These are phyloP conservation scores for Sander vitreus DNA, from an alignment of 2,113 vertebrate genomes.

Conservation along the genomic window DNA sequence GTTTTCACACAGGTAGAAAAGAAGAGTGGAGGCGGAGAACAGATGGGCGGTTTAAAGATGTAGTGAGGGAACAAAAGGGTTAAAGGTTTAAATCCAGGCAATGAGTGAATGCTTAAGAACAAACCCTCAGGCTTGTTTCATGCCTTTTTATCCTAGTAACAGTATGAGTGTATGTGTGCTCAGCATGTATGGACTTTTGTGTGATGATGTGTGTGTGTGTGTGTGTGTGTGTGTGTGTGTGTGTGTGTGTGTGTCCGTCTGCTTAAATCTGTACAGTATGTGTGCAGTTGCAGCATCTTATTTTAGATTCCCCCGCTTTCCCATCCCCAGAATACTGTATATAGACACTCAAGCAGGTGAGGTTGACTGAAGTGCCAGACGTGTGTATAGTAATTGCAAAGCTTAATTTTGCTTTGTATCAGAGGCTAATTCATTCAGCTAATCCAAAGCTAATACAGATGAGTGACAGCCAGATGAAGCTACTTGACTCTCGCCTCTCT, in stretches of 20 bases:
- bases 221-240: neutral
- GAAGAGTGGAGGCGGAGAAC: constrained; percentile 39
- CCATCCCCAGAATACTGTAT: neutral
- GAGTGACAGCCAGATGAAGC: constrained; percentile 65
- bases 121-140: constrained; percentile 45
- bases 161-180: constrained; percentile 20
- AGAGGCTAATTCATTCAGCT: constrained; percentile 50
- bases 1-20: constrained; percentile 15
- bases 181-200: neutral
- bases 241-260: neutral
- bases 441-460: constrained; percentile 55
- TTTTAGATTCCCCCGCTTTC: neutral
- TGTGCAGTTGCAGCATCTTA: neutral
- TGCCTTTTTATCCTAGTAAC: constrained; percentile 6
- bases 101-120: constrained; percentile 42
- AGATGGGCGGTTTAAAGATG: constrained; percentile 38
- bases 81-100: constrained; percentile 54
- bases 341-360: constrained; percentile 32
- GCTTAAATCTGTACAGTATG: neutral
- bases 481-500: constrained; percentile 30
- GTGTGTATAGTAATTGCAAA: constrained; percentile 54
- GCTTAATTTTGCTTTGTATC: constrained; percentile 58
- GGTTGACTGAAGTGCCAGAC: constrained; percentile 39
- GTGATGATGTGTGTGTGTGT: neutral
- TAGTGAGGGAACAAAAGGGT: constrained; percentile 26